A percentile compares a stretch with the other conserved stretches of the same genome.
Conservation (phyloP, 1,140 invertebrate genomes). For the Conopomorpha cramerella region DNA sequence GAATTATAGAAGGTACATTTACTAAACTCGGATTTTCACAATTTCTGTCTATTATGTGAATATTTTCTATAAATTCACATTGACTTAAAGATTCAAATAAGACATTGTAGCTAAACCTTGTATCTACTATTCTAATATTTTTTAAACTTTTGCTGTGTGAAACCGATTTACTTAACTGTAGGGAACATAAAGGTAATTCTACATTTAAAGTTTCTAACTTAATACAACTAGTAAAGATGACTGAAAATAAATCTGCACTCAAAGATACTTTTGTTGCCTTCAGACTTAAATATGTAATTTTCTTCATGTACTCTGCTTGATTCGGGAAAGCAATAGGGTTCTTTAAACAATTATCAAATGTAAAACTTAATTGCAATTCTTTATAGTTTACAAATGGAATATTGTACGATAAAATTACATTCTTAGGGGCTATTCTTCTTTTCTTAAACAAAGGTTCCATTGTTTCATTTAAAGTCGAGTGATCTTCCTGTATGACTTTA, state of each 20-base stretch:
- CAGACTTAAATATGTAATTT: no score
- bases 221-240: conserved; percentile 21
- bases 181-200: conserved; percentile 10
- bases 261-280: no score
- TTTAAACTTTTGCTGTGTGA: conserved; percentile 17
- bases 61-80: conserved; percentile 30
- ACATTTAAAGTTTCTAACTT: conserved; percentile 25
- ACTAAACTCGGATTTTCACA: conserved; percentile 8
- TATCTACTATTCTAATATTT: conserved; percentile 24
- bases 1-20: conserved; percentile 14
- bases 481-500: no score
- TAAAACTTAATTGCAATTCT: no score
- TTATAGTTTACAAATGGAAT: conserved; percentile 12
- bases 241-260: conserved; percentile 23
- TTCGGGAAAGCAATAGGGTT: conserved; percentile 12
- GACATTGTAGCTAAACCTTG: conserved; percentile 17
- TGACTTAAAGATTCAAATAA: conserved; percentile 21
- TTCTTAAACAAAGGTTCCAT: conserved; percentile 11
- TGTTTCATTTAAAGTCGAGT: no score
- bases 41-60: conserved; percentile 17
- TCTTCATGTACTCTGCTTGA: conserved; percentile 18
- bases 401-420: conserved; percentile 19
- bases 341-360: conserved; percentile 13
- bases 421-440: conserved; percentile 11
- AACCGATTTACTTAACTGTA: conserved; percentile 13